Evolutionary conservation across 2,797 vertebrate genomes (phyloP), one percentile per base, ranked within the genome.

Genomic region (Notoglanidium macrostoma): DNA sequence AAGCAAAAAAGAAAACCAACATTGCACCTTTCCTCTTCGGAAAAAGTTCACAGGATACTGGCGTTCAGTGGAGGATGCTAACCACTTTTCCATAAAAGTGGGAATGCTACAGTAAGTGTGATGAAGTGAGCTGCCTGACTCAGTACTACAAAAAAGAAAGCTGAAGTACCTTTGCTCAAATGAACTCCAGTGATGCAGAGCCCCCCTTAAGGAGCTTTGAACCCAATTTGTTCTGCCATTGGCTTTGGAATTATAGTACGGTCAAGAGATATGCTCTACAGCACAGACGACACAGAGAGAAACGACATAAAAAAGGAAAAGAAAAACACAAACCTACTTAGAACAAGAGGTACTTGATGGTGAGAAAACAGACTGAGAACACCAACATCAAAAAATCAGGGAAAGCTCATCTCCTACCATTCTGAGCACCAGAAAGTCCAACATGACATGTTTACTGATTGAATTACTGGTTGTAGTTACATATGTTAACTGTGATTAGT

Each of bases 201-300:
- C 89, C 93, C 89, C 91, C 91, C 89, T 92, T 91, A 91, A 86
- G 91, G 91, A 91, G 92, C 90, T 93, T 91, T 93, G 92, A 93
- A 93, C 92, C 92, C 92, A 93, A 92, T 90, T 92, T 92, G 94
- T 92, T 93, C 92, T 91, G 92, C 90, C 93, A 93, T 93, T 92
- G 85, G 90, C 89, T 89, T 91, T 93, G 93, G 92, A 89, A 92
- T 93, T 91, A 90, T 92, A 93, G 90, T 92, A 93, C 92, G 92
- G 85, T 92, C 92, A 90, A 93, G 91, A 91, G 92, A 93, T 76
- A 92, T 88, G 92, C 89, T 93, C 93, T 90, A 93, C 91, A 93
- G 90, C 91, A 93, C 91, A 94, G 92, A 92, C 92, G 87, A 94
- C 92, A 92, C 88, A 93, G 87, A 92, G 91, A 93, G 90, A 93